These are phyloP conservation scores for Urechis unicinctus DNA, from an alignment of 2,888 invertebrate genomes.

Conservation along the genomic window DNA sequence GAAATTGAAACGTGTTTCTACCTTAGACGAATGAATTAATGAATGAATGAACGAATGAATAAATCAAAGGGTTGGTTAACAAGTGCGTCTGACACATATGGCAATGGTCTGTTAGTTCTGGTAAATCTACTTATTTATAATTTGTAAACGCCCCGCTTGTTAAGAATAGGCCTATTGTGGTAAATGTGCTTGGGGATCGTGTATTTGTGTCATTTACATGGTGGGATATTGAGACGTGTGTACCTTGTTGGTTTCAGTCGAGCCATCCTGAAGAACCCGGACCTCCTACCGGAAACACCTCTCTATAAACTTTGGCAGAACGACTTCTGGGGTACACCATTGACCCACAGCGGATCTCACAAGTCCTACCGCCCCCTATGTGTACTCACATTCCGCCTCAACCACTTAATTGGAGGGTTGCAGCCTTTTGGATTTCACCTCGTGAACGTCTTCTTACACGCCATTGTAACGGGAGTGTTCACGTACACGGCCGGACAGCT, in stretches of 20 bases:
- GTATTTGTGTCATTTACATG: too few species aligned
- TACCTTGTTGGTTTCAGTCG: slow-evolving; percentile 63
- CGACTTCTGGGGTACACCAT: slow-evolving; percentile 97
- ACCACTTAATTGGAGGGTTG: slow-evolving; percentile 64
- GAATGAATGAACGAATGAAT: too few species aligned
- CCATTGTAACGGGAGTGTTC: slow-evolving; percentile 75
- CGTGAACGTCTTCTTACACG: slow-evolving; percentile 78
- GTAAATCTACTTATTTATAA: too few species aligned
- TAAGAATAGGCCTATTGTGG: too few species aligned
- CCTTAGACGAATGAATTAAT: too few species aligned
- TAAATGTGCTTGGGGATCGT: too few species aligned
- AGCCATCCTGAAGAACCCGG: slow-evolving; percentile 89
- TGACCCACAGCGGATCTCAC: slow-evolving; percentile 87
- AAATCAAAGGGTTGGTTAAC: too few species aligned
- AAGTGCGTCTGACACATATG: too few species aligned
- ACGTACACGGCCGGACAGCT: slow-evolving; percentile 64
- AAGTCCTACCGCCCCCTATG: slow-evolving; percentile 93
- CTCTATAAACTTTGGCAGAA: slow-evolving; percentile 76
- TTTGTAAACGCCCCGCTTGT: too few species aligned
- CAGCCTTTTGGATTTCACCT: slow-evolving; percentile 68
- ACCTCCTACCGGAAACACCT: slow-evolving; percentile 72
- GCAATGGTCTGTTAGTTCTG: too few species aligned
- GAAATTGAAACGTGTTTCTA: too few species aligned
- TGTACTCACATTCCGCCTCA: slow-evolving; percentile 79
- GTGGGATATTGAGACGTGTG: too few species aligned